These are phyloP conservation scores for Plebejus melissa DNA, from an alignment of 2,888 invertebrate genomes.

Conservation along the genomic window DNA sequence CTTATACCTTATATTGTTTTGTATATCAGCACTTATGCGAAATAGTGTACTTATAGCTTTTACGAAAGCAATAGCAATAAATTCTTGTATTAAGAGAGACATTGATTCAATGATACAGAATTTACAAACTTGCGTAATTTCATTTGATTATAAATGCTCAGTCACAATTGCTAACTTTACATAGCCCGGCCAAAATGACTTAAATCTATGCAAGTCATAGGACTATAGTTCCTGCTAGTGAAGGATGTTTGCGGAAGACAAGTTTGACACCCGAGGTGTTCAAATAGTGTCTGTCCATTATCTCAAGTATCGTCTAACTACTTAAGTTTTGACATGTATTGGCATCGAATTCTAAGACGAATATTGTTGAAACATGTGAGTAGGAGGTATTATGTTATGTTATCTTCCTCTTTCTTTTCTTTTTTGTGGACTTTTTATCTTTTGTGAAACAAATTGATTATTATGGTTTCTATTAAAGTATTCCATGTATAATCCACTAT, in stretches of 20 bases:
- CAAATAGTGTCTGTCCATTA: constrained; percentile 21
- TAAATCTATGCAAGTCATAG: no score
- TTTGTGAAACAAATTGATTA: no score
- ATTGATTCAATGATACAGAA: no score
- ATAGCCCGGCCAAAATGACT: no score
- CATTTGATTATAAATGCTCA: not conserved
- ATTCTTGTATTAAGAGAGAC: no score
- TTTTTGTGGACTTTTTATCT: not conserved
- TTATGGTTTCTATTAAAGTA: not conserved
- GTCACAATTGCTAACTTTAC: not conserved
- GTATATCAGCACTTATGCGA: no score
- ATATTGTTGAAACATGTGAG: not conserved
- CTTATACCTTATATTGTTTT: no score
- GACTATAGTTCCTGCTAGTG: constrained; percentile 24
- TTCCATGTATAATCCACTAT: not conserved
- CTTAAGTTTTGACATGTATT: constrained; percentile 27
- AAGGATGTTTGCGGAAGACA: constrained; percentile 17
- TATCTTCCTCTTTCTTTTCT: not conserved
- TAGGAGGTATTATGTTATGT: not conserved
- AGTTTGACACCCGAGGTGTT: constrained; percentile 22
- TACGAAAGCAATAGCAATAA: no score
- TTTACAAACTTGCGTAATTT: no score
- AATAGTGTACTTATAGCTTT: no score
- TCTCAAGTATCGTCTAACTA: constrained; percentile 18
- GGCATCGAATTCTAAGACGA: constrained; percentile 9